Conservation (phyloP, 2,113 vertebrate genomes). For the Otolemur garnettii region DNA sequence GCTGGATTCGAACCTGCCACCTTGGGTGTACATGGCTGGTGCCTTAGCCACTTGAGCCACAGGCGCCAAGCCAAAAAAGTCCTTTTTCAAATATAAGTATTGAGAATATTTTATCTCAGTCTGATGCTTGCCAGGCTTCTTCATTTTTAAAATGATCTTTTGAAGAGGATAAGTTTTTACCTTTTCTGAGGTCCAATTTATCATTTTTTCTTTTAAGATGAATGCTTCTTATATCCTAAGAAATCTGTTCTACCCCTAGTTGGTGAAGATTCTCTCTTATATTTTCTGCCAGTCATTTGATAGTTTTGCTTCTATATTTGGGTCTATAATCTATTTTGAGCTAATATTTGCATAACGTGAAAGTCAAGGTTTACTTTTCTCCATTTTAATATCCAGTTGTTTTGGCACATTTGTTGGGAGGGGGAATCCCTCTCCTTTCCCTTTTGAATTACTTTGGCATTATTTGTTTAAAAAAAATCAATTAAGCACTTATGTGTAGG, state of each 20-base stretch:
- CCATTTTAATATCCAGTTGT: neutral
- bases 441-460: conserved; percentile 19
- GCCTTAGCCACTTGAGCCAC: too few species aligned
- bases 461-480: conserved; percentile 41
- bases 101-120: conserved; percentile 16
- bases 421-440: neutral
- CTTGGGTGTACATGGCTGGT: too few species aligned
- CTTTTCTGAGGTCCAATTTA: conserved; percentile 5
- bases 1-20: too few species aligned
- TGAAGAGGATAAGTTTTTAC: conserved; percentile 19
- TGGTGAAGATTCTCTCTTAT: conserved; percentile 28
- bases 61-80: too few species aligned
- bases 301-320: conserved; percentile 47
- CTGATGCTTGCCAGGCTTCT: neutral
- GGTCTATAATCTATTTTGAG: conserved; percentile 15
- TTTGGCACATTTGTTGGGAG: conserved; percentile 4
- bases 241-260: neutral
- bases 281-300: conserved; percentile 47
- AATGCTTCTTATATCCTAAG: neutral
- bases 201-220: conserved; percentile 48
- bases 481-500: neutral
- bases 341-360: conserved; percentile 40
- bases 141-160: conserved; percentile 18
- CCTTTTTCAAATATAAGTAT: neutral
- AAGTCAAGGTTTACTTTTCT: conserved; percentile 50